Evolutionary conservation across 2,113 vertebrate genomes (phyloP), one percentile per base, ranked within the genome.

Genomic region (Geococcyx californianus): DNA sequence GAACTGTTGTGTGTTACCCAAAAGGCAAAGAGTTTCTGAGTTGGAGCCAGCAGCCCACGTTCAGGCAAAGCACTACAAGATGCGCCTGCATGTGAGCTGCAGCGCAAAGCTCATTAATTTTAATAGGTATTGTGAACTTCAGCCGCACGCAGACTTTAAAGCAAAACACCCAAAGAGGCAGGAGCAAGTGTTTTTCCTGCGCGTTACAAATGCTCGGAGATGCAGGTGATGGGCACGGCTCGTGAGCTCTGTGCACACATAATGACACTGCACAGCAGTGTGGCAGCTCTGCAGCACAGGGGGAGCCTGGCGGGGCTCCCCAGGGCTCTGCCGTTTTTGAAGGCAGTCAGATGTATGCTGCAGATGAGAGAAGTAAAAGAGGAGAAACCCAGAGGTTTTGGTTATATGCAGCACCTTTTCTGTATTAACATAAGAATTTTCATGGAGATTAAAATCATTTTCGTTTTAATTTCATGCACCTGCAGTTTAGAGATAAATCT

Each of bases 201-300:
- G 3, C 0, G 0, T 18, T 19, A 13, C 31, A 62, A 28, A 16
- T 8, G 58, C 70, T 86, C 21, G 1, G 93, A 60, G 89, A 10
- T n/a, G 68, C 47, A 40, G 68, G 18, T 11, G 11, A 11, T 13
- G 51, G 64, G 77, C 54, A 42, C 0, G 0, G 51, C 31, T 49
- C 24, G 11, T 5, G 33, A 59, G 75, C 56, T 5, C 9, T 49
- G 76, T 6, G 0, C 29, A 34, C 49, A 4, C 2, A 0, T 31
- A 34, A 11, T 0, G 4, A 14, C 7, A 3, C 49, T 23, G 28
- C 51, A 6, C 17, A 7, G 5, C 33, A 4, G 42, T 0, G 0
- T 8, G 42, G 86, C 44, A 68, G 63, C 59, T 87, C 66, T 59
- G 82, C 70, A 56, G 82, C 4, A 6, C 16, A 38, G 21, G 36